A percentile compares a stretch with the other conserved stretches of the same genome.
Evolutionary conservation across 2,113 vertebrate species (phyloP).

Genomic region (Octodon degus): DNA sequence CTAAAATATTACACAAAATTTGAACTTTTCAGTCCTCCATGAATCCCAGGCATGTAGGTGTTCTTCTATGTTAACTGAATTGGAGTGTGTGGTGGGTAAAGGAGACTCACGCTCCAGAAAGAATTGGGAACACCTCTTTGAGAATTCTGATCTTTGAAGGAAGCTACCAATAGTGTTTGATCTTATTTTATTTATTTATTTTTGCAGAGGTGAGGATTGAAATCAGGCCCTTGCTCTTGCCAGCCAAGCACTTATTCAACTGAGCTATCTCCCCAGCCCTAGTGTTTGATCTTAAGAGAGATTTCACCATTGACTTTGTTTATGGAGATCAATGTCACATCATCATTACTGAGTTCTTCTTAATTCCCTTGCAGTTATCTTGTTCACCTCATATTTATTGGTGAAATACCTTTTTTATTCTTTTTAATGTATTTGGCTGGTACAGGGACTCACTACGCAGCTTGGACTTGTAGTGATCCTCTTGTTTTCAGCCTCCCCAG

Average conservation of each 20-base stretch:
- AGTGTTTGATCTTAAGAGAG: neutral
- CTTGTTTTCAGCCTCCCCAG: too few relatives aligned
- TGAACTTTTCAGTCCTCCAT: constrained; percentile 46
- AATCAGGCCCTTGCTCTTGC: too few relatives aligned
- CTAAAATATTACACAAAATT: constrained; percentile 29
- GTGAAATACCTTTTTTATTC: neutral
- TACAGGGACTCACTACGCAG: too few relatives aligned
- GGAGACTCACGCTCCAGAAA: neutral
- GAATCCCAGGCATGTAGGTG: neutral
- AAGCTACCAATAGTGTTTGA: neutral
- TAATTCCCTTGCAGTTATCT: neutral
- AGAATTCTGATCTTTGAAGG: neutral
- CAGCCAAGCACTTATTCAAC: too few relatives aligned
- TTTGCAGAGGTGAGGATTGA: too few relatives aligned
- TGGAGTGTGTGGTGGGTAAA: neutral
- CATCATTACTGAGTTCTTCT: neutral
- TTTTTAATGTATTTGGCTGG: too few relatives aligned
- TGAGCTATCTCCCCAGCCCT: too few relatives aligned
- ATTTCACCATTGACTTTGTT: neutral
- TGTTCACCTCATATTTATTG: neutral
- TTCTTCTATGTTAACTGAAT: constrained; percentile 39
- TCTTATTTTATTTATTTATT: too few relatives aligned
- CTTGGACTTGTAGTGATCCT: too few relatives aligned
- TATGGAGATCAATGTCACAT: neutral
- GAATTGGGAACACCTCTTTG: neutral